Percentiles rank a stretch among this genome's conserved stretches.
These are phyloP conservation scores for Pycnomerus fuliginosus DNA, from an alignment of 2,888 invertebrate species.

Conservation along the genomic window DNA sequence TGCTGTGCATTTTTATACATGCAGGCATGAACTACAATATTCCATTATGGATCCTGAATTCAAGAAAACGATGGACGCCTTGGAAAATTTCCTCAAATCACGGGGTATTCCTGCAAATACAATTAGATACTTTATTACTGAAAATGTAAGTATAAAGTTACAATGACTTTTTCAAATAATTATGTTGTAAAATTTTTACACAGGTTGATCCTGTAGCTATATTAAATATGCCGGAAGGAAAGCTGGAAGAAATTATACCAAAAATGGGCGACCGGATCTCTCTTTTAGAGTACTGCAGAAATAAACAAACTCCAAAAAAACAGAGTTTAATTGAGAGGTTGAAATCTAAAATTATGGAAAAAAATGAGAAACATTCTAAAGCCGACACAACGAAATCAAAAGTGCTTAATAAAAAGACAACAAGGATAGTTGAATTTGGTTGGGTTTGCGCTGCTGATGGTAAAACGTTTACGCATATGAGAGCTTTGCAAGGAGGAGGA, in stretches of 20 bases:
- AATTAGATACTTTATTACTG: neutral
- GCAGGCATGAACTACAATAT: no score
- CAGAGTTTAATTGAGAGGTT: constrained; percentile 2
- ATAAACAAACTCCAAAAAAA: neutral
- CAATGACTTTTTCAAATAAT: neutral
- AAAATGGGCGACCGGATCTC: constrained; percentile 1
- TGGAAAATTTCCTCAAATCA: neutral
- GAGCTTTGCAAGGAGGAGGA: constrained; percentile 13
- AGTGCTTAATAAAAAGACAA: constrained; percentile 8
- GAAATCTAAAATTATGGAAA: constrained; percentile 5
- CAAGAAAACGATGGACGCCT: neutral
- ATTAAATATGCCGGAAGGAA: neutral
- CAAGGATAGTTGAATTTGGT: constrained; percentile 13
- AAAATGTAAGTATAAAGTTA: constrained; percentile 1
- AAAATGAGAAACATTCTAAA: constrained; percentile 1
- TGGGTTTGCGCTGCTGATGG: constrained; percentile 6
- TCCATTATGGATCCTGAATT: no score
- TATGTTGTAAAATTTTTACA: neutral
- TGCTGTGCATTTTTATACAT: no score
- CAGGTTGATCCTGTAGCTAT: neutral
- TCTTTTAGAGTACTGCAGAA: neutral
- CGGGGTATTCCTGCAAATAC: neutral
- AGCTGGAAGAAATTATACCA: neutral
- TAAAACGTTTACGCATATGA: neutral
- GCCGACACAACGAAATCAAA: constrained; percentile 1